Evolutionary conservation across 1,140 invertebrate genomes (phyloP).

Genomic region (Dreissena rostriformis): DNA sequence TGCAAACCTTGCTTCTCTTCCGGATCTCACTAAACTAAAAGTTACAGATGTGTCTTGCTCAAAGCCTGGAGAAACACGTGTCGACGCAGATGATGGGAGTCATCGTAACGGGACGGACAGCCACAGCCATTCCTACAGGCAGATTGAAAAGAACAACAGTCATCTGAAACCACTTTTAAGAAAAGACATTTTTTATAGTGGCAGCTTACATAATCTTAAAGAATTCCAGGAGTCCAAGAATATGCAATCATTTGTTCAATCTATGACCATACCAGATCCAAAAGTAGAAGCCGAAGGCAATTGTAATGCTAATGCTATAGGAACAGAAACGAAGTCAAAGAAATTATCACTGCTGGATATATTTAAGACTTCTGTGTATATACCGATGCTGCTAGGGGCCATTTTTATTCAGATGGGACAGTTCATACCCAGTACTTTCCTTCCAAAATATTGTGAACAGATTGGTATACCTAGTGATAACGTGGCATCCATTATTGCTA

Average conservation of each 20-base stretch:
- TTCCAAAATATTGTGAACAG: constrained; percentile 40
- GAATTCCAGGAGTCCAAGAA: constrained; percentile 12
- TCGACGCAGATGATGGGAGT: too few species aligned
- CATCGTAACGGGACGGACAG: too few species aligned
- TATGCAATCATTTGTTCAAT: neutral
- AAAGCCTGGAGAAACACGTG: too few species aligned
- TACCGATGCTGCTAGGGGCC: constrained; percentile 34
- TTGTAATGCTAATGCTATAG: neutral
- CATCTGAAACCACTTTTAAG: constrained; percentile 3
- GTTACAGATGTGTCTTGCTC: too few species aligned
- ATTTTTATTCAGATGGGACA: constrained; percentile 50
- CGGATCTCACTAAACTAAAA: neutral
- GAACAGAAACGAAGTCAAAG: too few species aligned
- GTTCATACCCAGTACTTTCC: constrained; percentile 51
- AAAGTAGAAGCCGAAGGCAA: neutral
- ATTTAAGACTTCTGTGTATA: constrained; percentile 27
- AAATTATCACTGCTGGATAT: neutral
- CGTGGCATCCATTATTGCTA: constrained; percentile 19
- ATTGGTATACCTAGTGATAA: constrained; percentile 5
- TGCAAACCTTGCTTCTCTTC: neutral
- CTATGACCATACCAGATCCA: constrained; percentile 2
- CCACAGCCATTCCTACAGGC: too few species aligned
- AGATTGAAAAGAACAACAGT: too few species aligned
- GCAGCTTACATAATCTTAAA: constrained; percentile 11
- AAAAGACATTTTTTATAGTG: constrained; percentile 14